Evolutionary conservation across 2,113 vertebrate genomes (phyloP), one percentile per base, ranked within the genome.

Genomic region (Nothoprocta pentlandii): DNA sequence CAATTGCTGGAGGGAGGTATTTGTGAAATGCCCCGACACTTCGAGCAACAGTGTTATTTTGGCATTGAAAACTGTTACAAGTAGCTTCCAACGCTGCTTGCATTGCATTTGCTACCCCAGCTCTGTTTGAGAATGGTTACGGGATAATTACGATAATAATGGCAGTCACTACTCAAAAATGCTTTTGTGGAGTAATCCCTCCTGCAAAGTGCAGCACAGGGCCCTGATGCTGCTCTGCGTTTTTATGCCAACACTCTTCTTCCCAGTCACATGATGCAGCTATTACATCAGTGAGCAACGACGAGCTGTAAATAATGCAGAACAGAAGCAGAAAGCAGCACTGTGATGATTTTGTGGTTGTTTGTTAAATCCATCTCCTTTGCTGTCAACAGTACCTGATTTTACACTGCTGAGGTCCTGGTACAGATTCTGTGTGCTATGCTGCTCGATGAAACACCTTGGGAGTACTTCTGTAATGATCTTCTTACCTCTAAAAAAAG

Each of bases 231-330:
- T 66, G 84, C 0, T 0, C 21, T 42, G 58, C 22, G 41, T 80
- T 94, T 93, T 84, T 56, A 80, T 76, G 86, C 69, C 89, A 86
- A 34, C 80, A 34, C 12, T 46, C 82, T 53, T 89, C 83, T 81
- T 80, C 53, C 69, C 62, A 81, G 90, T 63, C 91, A 93, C 71
- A 87, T 77, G 80, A 26, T 46, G 58, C 59, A 78, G 91, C 68
- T 77, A 39, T 16, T 63, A 77, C 88, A 39, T 80, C 66, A 39
- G 68, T 92, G 90, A 95, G 39, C 41, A 94, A 90, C 10, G 77
- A 2, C 14, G 34, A 3, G 49, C 13, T 69, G 78, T 67, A 95
- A 94, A 93, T 85, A 93, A 78, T 3, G 21, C 53, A 73, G 20
- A 66, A 67, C 61, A 79, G 47, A 82, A 83, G 73, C 17, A 62